phyloP scores from a whole-genome alignment of 1,140 invertebrate species.

The Helicoverpa zea region DNA sequence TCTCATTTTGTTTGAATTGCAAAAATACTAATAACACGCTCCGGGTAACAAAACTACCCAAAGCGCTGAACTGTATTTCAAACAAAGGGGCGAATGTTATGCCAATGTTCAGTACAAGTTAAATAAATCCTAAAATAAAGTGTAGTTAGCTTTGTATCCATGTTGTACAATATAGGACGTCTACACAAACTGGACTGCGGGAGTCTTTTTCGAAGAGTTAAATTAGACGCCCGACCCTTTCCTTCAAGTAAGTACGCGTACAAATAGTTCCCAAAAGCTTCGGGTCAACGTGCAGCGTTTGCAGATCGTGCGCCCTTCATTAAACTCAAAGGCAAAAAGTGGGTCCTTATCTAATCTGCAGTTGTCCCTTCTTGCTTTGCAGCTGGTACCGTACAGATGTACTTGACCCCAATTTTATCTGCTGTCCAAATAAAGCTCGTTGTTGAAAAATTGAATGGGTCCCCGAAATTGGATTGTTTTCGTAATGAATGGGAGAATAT shows the following conservation, averaged over 20 bases:
- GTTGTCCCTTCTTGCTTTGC: slow-evolving; percentile 48
- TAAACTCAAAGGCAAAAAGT: slow-evolving; percentile 55
- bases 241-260: slow-evolving; percentile 19
- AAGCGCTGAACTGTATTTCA: slow-evolving; percentile 5
- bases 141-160: background rate
- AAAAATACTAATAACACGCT: slow-evolving; percentile 17
- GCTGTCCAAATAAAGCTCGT: slow-evolving; percentile 25
- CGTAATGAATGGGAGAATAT: background rate
- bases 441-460: slow-evolving; percentile 23
- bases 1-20: background rate
- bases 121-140: background rate
- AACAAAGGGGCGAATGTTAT: background rate
- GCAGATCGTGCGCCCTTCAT: slow-evolving; percentile 51
- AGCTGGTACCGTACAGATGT: slow-evolving; percentile 51
- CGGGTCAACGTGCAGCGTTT: slow-evolving; percentile 48
- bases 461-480: slow-evolving; percentile 32
- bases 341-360: slow-evolving; percentile 57
- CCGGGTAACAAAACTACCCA: background rate
- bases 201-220: background rate
- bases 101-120: background rate
- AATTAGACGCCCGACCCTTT: background rate
- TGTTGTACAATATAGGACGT: background rate
- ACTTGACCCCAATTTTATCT: slow-evolving; percentile 43
- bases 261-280: slow-evolving; percentile 34
- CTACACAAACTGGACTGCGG: background rate